Evolutionary conservation across 2,888 invertebrate genomes (phyloP).

Genomic region (Gastrophysa polygoni): DNA sequence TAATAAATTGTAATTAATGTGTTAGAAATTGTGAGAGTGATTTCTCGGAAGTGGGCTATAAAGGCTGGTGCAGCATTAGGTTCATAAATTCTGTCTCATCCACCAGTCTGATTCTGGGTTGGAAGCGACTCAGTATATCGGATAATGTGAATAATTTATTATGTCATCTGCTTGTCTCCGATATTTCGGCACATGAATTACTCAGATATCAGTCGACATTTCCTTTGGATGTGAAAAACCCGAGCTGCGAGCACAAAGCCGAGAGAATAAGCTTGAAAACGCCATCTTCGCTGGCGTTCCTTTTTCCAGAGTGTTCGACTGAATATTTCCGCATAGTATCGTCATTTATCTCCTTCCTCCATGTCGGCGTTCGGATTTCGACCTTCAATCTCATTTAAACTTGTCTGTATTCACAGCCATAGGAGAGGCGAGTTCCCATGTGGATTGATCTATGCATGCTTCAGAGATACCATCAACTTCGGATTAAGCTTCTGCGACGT

Average conservation of each 20-base stretch:
- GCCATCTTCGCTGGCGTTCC: not conserved
- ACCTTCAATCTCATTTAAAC: conserved; percentile 48
- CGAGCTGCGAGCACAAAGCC: not conserved
- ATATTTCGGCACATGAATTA: not conserved
- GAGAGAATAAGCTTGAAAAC: not conserved
- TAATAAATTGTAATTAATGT: no score
- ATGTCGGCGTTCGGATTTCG: conserved; percentile 28
- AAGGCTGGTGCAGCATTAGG: no score
- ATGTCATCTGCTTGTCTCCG: not conserved
- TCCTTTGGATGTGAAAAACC: not conserved
- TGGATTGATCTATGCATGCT: conserved; percentile 47
- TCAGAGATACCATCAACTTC: conserved; percentile 46
- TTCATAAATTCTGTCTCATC: no score
- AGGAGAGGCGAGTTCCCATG: conserved; percentile 36
- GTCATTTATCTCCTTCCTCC: conserved; percentile 31
- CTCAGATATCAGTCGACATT: not conserved
- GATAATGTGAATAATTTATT: not conserved
- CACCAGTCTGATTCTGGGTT: no score
- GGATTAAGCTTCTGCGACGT: conserved; percentile 47
- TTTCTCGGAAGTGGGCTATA: no score
- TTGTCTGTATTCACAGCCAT: conserved; percentile 44
- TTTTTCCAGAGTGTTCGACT: conserved; percentile 15
- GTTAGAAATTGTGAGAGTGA: no score
- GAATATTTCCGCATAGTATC: conserved; percentile 31
- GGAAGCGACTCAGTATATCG: no score